Conservation (phyloP, 2,888 invertebrate genomes). For the Tuberolachnus salignus region DNA sequence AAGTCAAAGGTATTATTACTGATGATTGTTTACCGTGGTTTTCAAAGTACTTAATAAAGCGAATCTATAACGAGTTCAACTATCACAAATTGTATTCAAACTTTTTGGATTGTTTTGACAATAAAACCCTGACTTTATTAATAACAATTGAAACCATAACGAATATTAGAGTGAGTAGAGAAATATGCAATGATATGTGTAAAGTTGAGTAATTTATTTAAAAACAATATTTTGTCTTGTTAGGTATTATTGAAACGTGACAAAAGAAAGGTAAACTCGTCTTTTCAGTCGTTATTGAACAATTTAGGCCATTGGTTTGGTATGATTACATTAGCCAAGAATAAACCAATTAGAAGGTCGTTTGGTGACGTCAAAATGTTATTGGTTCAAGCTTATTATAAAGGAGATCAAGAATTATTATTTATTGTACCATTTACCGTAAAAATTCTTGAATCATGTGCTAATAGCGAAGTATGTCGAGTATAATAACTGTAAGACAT, state of each 20-base stretch:
- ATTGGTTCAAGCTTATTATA: slow-evolving; percentile 94
- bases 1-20: slow-evolving; percentile 86
- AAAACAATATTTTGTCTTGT: slow-evolving; percentile 50
- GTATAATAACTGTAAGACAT: no score
- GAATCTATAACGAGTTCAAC: slow-evolving; percentile 97
- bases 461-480: slow-evolving; percentile 82
- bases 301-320: slow-evolving; percentile 99
- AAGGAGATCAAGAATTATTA: slow-evolving; percentile 94
- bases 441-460: slow-evolving; percentile 94
- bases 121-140: slow-evolving; percentile 80
- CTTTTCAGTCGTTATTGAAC: slow-evolving; percentile 94
- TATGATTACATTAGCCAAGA: slow-evolving; percentile 92
- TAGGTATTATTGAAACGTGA: slow-evolving; percentile 86
- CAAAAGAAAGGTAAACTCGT: slow-evolving; percentile 98
- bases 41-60: slow-evolving; percentile 95
- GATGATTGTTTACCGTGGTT: slow-evolving; percentile 97
- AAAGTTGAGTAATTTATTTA: neutral
- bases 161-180: slow-evolving; percentile 82
- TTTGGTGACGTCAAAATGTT: slow-evolving; percentile 89
- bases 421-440: slow-evolving; percentile 99
- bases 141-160: slow-evolving; percentile 94
- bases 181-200: neutral
- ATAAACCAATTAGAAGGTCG: slow-evolving; percentile 84
- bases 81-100: slow-evolving; percentile 96
- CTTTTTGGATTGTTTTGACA: slow-evolving; percentile 89